Percentiles rank a stretch among this genome's conserved stretches.
phyloP scores from a whole-genome alignment of 2,113 vertebrate genomes.

The Murina feae region DNA sequence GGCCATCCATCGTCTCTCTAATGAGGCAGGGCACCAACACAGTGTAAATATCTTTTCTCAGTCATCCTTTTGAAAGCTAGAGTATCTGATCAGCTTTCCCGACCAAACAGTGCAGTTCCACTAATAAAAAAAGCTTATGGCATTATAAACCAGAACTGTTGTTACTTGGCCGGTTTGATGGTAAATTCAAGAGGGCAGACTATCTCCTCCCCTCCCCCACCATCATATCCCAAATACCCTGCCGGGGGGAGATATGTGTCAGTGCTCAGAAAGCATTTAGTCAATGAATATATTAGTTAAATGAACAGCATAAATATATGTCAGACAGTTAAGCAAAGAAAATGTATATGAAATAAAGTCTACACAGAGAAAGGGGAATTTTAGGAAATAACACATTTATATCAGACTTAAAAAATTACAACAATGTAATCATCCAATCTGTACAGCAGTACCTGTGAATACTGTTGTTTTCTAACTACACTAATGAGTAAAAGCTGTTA shows the following conservation, averaged over 20 bases:
- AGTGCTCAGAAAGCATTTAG: background rate
- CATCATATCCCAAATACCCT: background rate
- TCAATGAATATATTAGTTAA: background rate
- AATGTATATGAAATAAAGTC: background rate
- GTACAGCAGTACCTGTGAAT: background rate
- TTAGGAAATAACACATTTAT: background rate
- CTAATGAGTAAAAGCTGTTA: background rate
- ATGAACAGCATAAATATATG: background rate
- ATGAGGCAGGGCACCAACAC: background rate
- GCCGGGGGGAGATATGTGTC: accelerated
- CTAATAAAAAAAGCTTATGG: background rate
- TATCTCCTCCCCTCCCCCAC: background rate
- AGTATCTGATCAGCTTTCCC: background rate
- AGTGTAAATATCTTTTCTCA: background rate
- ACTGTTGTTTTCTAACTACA: background rate
- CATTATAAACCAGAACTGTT: background rate
- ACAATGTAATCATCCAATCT: background rate
- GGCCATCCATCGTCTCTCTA: background rate
- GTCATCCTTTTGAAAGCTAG: background rate
- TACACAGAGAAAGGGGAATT: background rate
- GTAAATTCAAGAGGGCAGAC: background rate
- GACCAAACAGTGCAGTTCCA: background rate
- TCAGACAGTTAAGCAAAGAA: background rate
- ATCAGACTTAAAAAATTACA: background rate
- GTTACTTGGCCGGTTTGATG: background rate